These are phyloP conservation scores for Australoheros facetus DNA, from an alignment of 2,797 vertebrate genomes.

Conservation along the genomic window DNA sequence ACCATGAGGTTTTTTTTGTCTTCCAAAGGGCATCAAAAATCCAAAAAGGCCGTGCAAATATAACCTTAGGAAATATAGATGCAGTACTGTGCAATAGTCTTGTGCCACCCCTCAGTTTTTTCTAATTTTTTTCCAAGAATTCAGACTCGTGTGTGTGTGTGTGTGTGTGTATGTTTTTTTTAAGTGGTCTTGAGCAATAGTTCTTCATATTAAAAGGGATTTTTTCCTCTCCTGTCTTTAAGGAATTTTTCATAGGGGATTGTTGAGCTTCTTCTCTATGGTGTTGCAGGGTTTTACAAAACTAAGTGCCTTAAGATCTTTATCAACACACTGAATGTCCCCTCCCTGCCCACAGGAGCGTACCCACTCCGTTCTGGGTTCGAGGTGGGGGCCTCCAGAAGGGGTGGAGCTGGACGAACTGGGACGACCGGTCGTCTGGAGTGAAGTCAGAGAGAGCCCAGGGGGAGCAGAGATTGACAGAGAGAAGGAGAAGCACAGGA, in stretches of 20 bases:
- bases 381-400: constrained; percentile 75
- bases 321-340: not conserved
- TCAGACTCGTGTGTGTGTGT: too few relatives aligned
- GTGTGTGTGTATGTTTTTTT: too few relatives aligned
- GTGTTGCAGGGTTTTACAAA: not conserved
- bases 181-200: too few relatives aligned
- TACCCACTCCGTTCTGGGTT: constrained; percentile 82
- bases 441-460: constrained; percentile 18
- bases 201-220: too few relatives aligned
- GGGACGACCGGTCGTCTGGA: constrained; percentile 69
- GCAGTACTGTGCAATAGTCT: too few relatives aligned
- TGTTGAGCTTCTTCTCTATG: not conserved
- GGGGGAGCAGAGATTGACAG: constrained; percentile 48
- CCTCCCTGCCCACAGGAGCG: constrained; percentile 50
- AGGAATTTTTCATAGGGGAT: not conserved
- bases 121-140: too few relatives aligned
- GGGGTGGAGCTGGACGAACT: constrained; percentile 79
- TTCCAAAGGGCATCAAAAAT: too few relatives aligned
- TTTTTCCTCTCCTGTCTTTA: not conserved
- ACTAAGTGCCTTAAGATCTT: not conserved
- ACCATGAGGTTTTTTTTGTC: too few relatives aligned
- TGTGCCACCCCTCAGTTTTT: too few relatives aligned
- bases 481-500: constrained; percentile 63
- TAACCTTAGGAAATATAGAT: too few relatives aligned
- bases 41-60: too few relatives aligned